Conservation (phyloP, 1,140 invertebrate species). For the Drosophila littoralis region DNA sequence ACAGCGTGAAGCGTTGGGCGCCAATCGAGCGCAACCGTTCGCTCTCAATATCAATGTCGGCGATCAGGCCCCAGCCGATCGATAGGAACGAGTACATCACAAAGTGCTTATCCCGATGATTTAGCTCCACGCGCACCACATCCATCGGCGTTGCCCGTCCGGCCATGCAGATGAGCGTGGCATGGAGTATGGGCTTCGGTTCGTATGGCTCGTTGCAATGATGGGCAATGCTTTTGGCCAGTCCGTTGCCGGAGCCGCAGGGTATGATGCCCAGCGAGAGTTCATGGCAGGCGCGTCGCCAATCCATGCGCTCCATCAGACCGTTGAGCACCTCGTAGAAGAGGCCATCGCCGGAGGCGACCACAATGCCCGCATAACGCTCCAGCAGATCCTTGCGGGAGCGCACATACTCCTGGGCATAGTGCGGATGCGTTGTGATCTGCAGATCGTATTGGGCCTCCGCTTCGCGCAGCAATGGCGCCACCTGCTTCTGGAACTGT, state of each 20-base stretch:
- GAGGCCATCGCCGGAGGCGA: slow-evolving; percentile 97
- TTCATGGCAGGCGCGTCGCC: slow-evolving; percentile 90
- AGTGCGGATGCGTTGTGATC: slow-evolving; percentile 94
- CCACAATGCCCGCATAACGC: slow-evolving; percentile 89
- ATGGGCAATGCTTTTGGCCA: slow-evolving; percentile 93
- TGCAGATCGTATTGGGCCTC: slow-evolving; percentile 93
- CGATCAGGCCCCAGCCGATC: slow-evolving; percentile 96
- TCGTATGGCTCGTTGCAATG: slow-evolving; percentile 92
- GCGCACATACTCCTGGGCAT: slow-evolving; percentile 92
- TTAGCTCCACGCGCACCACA: slow-evolving; percentile 91
- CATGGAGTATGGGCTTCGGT: slow-evolving; percentile 90
- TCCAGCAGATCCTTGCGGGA: slow-evolving; percentile 90
- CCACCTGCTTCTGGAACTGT: slow-evolving; percentile 93
- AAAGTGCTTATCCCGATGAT: slow-evolving; percentile 85
- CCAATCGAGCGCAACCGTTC: slow-evolving; percentile 95
- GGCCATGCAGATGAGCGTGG: slow-evolving; percentile 91
- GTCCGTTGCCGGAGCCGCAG: slow-evolving; percentile 97
- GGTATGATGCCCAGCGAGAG: slow-evolving; percentile 95
- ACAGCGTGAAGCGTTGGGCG: slow-evolving; percentile 95
- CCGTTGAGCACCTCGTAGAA: slow-evolving; percentile 97
- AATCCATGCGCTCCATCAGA: slow-evolving; percentile 93
- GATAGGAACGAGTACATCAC: slow-evolving; percentile 96
- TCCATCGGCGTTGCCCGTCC: slow-evolving; percentile 93
- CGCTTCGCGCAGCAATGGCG: slow-evolving; percentile 93
- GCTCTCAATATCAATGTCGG: slow-evolving; percentile 99